Evolutionary conservation across 1,140 invertebrate species (phyloP), one percentile per base, ranked within the genome.

Genomic region (Hestina assimilis): DNA sequence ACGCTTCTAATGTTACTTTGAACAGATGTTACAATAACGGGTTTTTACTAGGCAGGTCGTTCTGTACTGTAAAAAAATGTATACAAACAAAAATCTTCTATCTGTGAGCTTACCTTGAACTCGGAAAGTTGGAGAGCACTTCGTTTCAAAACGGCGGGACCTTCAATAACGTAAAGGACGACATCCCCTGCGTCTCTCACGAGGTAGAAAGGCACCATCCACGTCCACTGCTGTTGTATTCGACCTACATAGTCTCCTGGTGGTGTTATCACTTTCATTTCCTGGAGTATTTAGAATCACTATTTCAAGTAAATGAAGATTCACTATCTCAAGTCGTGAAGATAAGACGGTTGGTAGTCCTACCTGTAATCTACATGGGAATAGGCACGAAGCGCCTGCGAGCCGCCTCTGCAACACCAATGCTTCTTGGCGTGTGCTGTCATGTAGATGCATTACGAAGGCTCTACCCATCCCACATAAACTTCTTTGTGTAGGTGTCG

Each of bases 371-470:
- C 83, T 70, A 40, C 83, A 89, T 51, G 89, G 89, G 43, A 87
- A 87, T 23, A 75, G 78, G 38, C 83, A 88, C 1, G 82, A 87
- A 0, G 87, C 77, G 52, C 88, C 69, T 1, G 92, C 92, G 1
- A 92, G 75, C 26, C 90, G 79, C 29, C 92, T 82, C 43, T 88
- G 75, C 20, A 93, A 84, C n/a, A 89, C 72, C 56, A 93, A 62
- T 0, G 92, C 92, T 65, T 92, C 92, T 68, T 93, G 92, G 51
- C 92, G 82, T 0, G 91, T 92, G 73, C 89, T 92, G 66, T 93
- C 92, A 46, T 92, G 89, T 1, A 93, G 59, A 48, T 90, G 89
- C 90, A 93, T 42, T 7, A 42, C 73, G 66, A 93, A 93, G 0
- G 89, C 84, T 15, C 92, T 68, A 0, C 88, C 89, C 0, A 90